phyloP scores from a whole-genome alignment of 2,888 invertebrate species.

The Heliconius cydno region DNA sequence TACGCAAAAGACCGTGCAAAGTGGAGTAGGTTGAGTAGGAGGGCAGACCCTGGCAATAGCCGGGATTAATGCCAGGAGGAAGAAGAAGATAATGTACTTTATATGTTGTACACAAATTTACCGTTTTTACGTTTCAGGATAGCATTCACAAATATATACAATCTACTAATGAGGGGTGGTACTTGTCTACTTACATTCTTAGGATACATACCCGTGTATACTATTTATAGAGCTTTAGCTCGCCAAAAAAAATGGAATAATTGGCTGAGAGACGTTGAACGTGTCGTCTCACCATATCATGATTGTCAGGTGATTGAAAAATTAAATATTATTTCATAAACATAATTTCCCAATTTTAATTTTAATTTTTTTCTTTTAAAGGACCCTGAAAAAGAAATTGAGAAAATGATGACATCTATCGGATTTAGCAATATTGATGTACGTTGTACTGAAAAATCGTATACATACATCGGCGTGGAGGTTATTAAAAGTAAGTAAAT shows the following conservation, averaged over 20 bases:
- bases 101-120: too few relatives aligned
- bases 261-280: constrained; percentile 86
- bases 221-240: constrained; percentile 86
- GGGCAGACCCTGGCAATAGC: too few relatives aligned
- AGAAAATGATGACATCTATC: constrained; percentile 79
- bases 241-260: constrained; percentile 80
- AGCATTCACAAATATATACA: constrained; percentile 84
- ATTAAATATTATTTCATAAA: not conserved
- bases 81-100: too few relatives aligned
- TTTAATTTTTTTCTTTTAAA: too few relatives aligned
- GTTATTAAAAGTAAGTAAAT: constrained; percentile 83
- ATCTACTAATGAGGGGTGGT: constrained; percentile 86
- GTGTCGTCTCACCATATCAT: constrained; percentile 88
- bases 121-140: constrained; percentile 72
- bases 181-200: constrained; percentile 87
- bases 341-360: too few relatives aligned
- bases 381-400: constrained; percentile 83
- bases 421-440: constrained; percentile 86
- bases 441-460: constrained; percentile 82
- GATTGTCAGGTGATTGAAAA: constrained; percentile 67
- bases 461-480: constrained; percentile 80
- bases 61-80: too few relatives aligned
- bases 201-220: constrained; percentile 87
- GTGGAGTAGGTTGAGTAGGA: too few relatives aligned
- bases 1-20: too few relatives aligned